Percentiles rank a stretch among this genome's conserved stretches.
Evolutionary conservation across 2,888 invertebrate genomes (phyloP).

Genomic region (Galeruca laticollis): DNA sequence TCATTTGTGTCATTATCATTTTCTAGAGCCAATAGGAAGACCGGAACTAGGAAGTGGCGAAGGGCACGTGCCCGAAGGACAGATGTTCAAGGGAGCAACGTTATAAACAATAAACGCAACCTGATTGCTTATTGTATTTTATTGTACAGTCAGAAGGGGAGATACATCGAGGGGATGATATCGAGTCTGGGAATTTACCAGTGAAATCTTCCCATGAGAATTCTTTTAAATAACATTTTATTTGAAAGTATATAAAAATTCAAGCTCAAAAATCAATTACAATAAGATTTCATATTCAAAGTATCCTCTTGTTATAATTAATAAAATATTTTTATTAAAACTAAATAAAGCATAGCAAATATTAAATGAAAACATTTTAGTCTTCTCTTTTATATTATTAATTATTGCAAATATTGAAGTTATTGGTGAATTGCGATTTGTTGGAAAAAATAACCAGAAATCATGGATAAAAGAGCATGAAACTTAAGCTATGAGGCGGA

Average conservation of each 20-base stretch:
- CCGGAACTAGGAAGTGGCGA: slow-evolving; percentile 60
- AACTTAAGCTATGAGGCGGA: too few relatives aligned
- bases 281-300: not conserved
- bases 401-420: too few relatives aligned
- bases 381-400: too few relatives aligned
- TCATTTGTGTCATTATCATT: slow-evolving; percentile 41
- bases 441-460: too few relatives aligned
- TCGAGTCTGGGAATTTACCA: slow-evolving; percentile 9
- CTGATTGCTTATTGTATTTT: slow-evolving; percentile 32
- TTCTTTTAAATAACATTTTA: slow-evolving; percentile 2
- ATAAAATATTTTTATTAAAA: too few relatives aligned
- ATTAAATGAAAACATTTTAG: too few relatives aligned
- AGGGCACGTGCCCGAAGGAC: slow-evolving; percentile 33
- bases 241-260: not conserved
- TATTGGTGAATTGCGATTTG: too few relatives aligned
- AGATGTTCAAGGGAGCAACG: slow-evolving; percentile 33
- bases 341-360: too few relatives aligned
- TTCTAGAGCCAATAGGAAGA: slow-evolving; percentile 56
- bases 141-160: slow-evolving; percentile 29
- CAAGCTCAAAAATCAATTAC: too few relatives aligned
- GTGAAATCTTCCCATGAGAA: slow-evolving; percentile 14
- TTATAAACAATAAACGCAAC: slow-evolving; percentile 36
- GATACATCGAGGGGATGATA: slow-evolving; percentile 9
- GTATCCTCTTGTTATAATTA: too few relatives aligned
- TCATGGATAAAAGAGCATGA: too few relatives aligned